A percentile compares a stretch with the other conserved stretches of the same genome.
Conservation (phyloP, 2,113 vertebrate species). For the Dipodomys stephensi region DNA sequence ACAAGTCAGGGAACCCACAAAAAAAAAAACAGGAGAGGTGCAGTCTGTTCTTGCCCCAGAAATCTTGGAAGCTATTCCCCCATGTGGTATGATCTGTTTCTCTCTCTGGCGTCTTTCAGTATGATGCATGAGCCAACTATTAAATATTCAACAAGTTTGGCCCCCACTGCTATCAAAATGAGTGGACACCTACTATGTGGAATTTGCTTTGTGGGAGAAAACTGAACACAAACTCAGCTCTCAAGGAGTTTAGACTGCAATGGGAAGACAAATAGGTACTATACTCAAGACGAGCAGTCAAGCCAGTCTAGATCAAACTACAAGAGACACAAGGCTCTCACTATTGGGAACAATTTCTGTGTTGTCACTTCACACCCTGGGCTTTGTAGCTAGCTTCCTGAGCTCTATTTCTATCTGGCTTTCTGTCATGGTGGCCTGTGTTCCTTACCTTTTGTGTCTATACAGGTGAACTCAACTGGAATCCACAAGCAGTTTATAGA, state of each 20-base stretch:
- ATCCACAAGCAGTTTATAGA: background rate
- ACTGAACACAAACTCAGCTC: constrained; percentile 1
- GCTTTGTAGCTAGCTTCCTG: background rate
- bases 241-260: background rate
- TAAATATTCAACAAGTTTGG: background rate
- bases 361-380: background rate
- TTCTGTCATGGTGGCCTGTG: background rate
- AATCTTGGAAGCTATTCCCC: background rate
- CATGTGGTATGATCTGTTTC: too few relatives aligned
- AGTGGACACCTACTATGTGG: background rate
- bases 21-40: too few relatives aligned
- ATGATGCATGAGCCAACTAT: background rate
- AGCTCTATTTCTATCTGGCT: background rate
- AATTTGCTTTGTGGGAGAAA: constrained; percentile 24
- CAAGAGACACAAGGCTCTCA: background rate
- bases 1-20: background rate
- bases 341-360: background rate
- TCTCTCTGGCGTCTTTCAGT: background rate
- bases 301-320: background rate
- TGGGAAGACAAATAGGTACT: background rate
- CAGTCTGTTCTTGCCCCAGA: background rate
- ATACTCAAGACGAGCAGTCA: background rate
- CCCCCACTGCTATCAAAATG: background rate
- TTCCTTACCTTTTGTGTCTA: background rate
- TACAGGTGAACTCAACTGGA: background rate